These are phyloP conservation scores for Stichopus chloronotus DNA, from an alignment of 35 echinoderm and acorn worm genomes.

Conservation along the genomic window DNA sequence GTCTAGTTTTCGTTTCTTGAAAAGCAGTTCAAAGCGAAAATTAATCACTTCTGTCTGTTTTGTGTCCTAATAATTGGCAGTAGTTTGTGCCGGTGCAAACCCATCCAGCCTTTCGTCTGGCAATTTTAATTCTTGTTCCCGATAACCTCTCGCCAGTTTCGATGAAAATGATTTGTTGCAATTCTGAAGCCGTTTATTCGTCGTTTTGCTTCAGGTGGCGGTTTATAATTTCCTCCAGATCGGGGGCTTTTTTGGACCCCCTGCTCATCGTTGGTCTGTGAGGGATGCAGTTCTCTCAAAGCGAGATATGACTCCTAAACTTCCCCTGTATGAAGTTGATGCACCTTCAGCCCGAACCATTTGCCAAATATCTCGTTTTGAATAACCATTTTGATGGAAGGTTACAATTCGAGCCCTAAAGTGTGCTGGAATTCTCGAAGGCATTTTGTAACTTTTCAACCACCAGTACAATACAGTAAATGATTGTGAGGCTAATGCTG, in stretches of 20 bases:
- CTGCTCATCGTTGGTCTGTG: not conserved
- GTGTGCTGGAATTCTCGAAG: not conserved
- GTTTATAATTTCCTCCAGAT: not conserved
- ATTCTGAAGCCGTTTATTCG: not conserved
- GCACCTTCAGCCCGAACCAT: not conserved
- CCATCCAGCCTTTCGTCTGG: not conserved
- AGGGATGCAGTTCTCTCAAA: no score
- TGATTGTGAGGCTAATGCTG: no score
- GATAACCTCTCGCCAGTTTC: not conserved
- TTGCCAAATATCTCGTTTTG: not conserved
- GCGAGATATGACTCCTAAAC: not conserved
- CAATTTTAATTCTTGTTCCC: not conserved
- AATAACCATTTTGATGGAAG: not conserved
- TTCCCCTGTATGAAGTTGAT: not conserved
- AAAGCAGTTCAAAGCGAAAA: constrained; percentile 28
- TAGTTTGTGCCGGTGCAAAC: not conserved
- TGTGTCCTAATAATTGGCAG: constrained; percentile 22
- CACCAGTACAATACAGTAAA: no score
- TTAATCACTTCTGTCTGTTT: constrained; percentile 20
- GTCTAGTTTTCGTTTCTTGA: constrained; percentile 22
- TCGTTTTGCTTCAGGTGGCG: not conserved
- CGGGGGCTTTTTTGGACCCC: not conserved
- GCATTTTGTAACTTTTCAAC: no score
- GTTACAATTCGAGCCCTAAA: not conserved
- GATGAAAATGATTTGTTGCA: not conserved